Conservation (phyloP, 2,113 vertebrate genomes). For the Chrysemys picta region DNA sequence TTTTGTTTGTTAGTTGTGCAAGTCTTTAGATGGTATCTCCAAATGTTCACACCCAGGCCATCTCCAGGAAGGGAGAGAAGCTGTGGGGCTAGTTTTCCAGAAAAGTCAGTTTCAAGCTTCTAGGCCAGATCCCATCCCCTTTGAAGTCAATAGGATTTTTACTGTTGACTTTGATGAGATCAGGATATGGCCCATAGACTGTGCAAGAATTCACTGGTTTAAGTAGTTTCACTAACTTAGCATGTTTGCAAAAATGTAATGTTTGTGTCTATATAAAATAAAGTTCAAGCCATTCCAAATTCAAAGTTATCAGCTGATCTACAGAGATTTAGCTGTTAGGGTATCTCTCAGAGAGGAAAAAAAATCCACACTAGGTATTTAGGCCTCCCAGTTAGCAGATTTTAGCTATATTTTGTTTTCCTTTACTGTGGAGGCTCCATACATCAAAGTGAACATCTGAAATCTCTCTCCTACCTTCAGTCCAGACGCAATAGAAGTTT, state of each 20-base stretch:
- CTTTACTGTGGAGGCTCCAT: not conserved
- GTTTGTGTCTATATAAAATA: not conserved
- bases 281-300: not conserved
- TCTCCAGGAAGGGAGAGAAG: not conserved
- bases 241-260: not conserved
- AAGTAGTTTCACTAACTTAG: not conserved
- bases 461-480: not conserved
- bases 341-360: not conserved
- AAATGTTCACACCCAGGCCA: not conserved
- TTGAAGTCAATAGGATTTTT: not conserved
- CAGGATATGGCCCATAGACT: not conserved
- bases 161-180: not conserved
- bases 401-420: not conserved
- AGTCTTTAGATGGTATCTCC: not conserved
- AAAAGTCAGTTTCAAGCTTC: not conserved
- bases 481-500: not conserved
- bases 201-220: not conserved
- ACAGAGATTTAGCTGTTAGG: not conserved
- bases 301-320: not conserved
- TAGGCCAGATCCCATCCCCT: not conserved
- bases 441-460: not conserved
- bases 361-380: not conserved
- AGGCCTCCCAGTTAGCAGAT: not conserved
- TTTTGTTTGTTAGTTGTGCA: not conserved
- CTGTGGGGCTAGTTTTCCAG: not conserved